Evolutionary conservation across 2,797 vertebrate genomes (phyloP).

Genomic region (Phyllotis vaccarum): DNA sequence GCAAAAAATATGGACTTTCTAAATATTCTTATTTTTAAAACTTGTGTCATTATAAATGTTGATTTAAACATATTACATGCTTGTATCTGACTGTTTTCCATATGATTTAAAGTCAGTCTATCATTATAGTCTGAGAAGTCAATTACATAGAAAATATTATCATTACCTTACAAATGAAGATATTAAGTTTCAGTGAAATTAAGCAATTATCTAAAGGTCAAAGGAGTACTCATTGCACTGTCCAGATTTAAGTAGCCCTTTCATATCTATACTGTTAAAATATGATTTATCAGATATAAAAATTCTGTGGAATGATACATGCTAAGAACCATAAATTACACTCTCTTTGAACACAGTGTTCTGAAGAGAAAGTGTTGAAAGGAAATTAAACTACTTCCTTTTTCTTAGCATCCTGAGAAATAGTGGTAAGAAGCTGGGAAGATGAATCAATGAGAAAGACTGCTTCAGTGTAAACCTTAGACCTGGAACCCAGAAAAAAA

Average conservation of each 20-base stretch:
- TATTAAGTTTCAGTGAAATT: neutral
- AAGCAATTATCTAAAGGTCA: conserved; percentile 23
- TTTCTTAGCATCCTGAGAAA: neutral
- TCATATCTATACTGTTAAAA: neutral
- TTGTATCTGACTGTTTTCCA: neutral
- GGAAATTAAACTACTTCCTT: neutral
- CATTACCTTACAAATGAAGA: neutral
- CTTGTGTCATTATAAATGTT: neutral
- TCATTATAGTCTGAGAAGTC: neutral
- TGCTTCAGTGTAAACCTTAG: neutral
- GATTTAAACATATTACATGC: neutral
- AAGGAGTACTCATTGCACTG: neutral
- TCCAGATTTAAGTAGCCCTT: neutral
- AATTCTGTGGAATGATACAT: neutral
- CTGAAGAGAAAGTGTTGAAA: neutral
- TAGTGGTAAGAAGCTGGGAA: neutral
- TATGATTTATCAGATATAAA: neutral
- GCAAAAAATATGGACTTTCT: neutral
- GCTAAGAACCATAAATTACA: neutral
- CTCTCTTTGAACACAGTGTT: neutral
- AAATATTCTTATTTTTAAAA: conserved; percentile 11
- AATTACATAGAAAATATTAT: neutral
- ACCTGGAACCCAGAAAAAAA: neutral
- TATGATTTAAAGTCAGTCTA: neutral
- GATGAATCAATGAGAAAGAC: neutral